These are phyloP conservation scores for Arrhamphus sclerolepis DNA, from an alignment of 2,797 vertebrate genomes.

Conservation along the genomic window DNA sequence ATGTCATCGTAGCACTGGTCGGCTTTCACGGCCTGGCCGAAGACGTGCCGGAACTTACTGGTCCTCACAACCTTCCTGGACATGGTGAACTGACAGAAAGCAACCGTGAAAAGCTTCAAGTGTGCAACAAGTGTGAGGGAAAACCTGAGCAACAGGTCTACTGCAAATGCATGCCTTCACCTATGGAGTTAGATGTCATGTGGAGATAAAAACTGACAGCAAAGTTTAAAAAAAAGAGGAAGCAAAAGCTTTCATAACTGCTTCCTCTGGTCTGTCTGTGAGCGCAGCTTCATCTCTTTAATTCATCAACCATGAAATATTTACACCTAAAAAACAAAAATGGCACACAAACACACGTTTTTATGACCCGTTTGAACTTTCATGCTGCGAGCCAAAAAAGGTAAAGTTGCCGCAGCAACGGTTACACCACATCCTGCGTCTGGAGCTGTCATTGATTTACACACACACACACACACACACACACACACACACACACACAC, in stretches of 20 bases:
- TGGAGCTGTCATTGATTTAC: too few species aligned
- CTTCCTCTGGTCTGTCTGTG: slow-evolving; percentile 68
- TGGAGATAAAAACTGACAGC: slow-evolving; percentile 55
- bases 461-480: too few species aligned
- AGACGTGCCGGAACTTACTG: slow-evolving; percentile 95
- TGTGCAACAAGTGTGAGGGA: too few species aligned
- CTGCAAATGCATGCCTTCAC: background rate
- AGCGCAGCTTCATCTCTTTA: slow-evolving; percentile 14
- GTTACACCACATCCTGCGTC: slow-evolving; percentile 81
- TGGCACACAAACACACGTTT: background rate
- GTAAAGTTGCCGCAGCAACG: slow-evolving; percentile 28
- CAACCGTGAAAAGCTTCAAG: too few species aligned
- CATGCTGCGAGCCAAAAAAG: slow-evolving; percentile 10
- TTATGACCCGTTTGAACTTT: background rate
- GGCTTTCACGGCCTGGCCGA: slow-evolving; percentile 87
- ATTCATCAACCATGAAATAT: background rate
- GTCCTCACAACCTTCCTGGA: slow-evolving; percentile 87
- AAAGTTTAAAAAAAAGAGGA: slow-evolving; percentile 65
- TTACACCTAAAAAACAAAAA: background rate
- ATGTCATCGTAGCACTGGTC: slow-evolving; percentile 96
- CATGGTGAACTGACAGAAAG: slow-evolving; percentile 81
- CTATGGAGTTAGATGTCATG: slow-evolving; percentile 11
- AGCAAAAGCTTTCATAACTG: slow-evolving; percentile 65
- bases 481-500: background rate
- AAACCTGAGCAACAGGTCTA: background rate